Evolutionary conservation across 1,140 invertebrate genomes (phyloP).

Genomic region (Latrodectus geometricus): DNA sequence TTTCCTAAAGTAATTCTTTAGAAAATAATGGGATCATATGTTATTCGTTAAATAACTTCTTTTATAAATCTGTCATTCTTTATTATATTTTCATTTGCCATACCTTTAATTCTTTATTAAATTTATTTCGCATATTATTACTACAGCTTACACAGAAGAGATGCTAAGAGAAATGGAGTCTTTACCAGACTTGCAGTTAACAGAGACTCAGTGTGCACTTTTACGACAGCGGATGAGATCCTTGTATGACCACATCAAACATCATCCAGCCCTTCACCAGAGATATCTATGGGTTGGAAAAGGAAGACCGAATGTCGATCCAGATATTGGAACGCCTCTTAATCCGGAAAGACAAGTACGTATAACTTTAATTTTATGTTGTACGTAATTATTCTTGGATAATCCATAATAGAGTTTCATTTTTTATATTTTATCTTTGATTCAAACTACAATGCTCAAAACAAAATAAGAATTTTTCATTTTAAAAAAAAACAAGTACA

Average conservation of each 20-base stretch:
- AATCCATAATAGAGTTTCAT: too few species aligned
- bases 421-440: too few species aligned
- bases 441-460: too few species aligned
- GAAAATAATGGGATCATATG: too few species aligned
- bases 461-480: too few species aligned
- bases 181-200: slow-evolving; percentile 23
- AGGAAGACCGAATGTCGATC: slow-evolving; percentile 60
- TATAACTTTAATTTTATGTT: not conserved
- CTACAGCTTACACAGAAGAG: slow-evolving; percentile 53
- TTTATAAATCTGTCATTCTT: not conserved
- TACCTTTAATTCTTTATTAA: not conserved
- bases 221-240: slow-evolving; percentile 38
- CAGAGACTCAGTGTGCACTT: slow-evolving; percentile 3
- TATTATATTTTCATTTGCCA: not conserved
- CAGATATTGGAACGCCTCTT: slow-evolving; percentile 29
- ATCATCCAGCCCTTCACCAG: slow-evolving; percentile 64
- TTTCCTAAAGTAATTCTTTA: too few species aligned
- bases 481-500: too few species aligned
- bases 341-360: not conserved
- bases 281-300: slow-evolving; percentile 64
- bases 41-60: not conserved
- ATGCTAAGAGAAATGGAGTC: slow-evolving; percentile 46
- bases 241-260: slow-evolving; percentile 62
- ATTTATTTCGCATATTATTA: not conserved
- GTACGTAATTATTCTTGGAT: too few species aligned